Percentiles rank a stretch among this genome's conserved stretches.
Conservation (phyloP, 2,113 vertebrate genomes). For the Paraplagusia blochii region DNA sequence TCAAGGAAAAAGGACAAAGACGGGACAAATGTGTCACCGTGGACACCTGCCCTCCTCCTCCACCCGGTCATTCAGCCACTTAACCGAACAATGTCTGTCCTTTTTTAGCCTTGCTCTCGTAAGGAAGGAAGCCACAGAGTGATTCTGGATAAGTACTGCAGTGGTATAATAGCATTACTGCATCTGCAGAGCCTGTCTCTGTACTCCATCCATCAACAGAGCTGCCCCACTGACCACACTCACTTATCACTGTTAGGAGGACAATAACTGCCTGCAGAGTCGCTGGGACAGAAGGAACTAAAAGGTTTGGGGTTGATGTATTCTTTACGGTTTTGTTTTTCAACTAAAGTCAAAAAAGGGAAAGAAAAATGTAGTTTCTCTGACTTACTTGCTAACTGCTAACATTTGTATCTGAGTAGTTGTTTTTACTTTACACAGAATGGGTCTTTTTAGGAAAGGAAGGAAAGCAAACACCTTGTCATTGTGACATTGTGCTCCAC, state of each 20-base stretch:
- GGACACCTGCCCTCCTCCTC: constrained; percentile 3
- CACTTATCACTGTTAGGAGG: constrained; percentile 1
- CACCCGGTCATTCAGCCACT: constrained; percentile 50
- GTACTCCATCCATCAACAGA: constrained; percentile 9
- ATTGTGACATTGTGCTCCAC: no score
- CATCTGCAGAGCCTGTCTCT: constrained; percentile 39
- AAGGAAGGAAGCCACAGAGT: constrained; percentile 42
- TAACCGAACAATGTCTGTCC: constrained; percentile 58
- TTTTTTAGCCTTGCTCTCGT: constrained; percentile 26
- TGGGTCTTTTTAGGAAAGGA: no score
- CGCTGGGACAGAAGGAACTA: neutral
- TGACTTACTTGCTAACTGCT: no score
- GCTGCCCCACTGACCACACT: neutral
- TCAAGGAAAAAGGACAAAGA: constrained; percentile 29
- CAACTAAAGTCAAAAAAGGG: no score
- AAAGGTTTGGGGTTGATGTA: no score
- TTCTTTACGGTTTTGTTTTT: no score
- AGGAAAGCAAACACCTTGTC: no score
- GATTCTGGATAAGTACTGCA: constrained; percentile 22
- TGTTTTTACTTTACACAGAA: no score
- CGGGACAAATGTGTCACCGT: constrained; percentile 63
- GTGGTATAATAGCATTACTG: constrained; percentile 26
- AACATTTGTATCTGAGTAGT: no score
- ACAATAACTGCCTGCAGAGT: neutral
- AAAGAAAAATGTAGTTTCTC: no score